phyloP scores from a whole-genome alignment of 2,888 invertebrate genomes.

The Xestia xanthographa region DNA sequence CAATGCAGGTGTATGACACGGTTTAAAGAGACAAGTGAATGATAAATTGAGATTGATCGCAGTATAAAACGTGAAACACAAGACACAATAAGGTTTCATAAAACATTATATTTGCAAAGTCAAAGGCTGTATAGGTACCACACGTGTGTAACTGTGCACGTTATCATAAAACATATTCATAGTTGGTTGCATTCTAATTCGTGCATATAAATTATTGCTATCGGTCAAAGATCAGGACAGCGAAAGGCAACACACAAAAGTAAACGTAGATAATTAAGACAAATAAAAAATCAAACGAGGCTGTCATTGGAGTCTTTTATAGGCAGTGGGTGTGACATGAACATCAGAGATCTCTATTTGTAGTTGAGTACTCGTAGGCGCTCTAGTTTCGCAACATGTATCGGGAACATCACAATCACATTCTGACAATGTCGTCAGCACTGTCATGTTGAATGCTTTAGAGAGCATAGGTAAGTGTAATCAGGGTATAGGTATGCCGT shows the following conservation, averaged over 20 bases:
- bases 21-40: slow-evolving; percentile 52
- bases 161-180: slow-evolving; percentile 38
- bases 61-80: slow-evolving; percentile 25
- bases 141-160: slow-evolving; percentile 13
- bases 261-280: slow-evolving; percentile 65
- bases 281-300: slow-evolving; percentile 50
- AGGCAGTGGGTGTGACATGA: slow-evolving; percentile 75
- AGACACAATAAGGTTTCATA: slow-evolving; percentile 11
- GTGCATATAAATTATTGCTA: slow-evolving; percentile 48
- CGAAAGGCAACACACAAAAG: slow-evolving; percentile 58
- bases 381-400: slow-evolving; percentile 73
- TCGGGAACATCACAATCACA: slow-evolving; percentile 65
- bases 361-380: slow-evolving; percentile 50
- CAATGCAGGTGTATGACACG: slow-evolving; percentile 37
- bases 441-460: slow-evolving; percentile 67
- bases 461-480: slow-evolving; percentile 56
- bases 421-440: slow-evolving; percentile 62
- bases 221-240: slow-evolving; percentile 56
- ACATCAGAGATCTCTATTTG: slow-evolving; percentile 68
- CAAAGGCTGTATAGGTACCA: neutral
- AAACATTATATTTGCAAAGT: slow-evolving; percentile 14
- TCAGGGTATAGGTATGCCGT: slow-evolving; percentile 27
- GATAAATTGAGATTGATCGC: slow-evolving; percentile 45
- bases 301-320: slow-evolving; percentile 73
- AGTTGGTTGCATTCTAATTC: slow-evolving; percentile 48